Base-by-base conservation (phyloP, 1,140 invertebrate genomes). In the Drosophila mojavensis region DNA sequence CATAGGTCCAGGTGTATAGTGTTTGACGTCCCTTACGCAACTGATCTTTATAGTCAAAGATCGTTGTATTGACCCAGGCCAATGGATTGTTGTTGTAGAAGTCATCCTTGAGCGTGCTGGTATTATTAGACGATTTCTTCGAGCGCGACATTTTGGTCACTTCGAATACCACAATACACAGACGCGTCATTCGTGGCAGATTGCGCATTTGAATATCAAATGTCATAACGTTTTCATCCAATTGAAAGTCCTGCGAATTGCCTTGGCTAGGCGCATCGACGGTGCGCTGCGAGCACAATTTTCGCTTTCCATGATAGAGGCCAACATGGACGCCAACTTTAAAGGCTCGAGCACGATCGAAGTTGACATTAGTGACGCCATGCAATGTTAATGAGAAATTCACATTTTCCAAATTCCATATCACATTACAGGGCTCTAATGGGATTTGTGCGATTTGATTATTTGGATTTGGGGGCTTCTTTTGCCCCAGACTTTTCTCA, bases 41-140 rank as follows among this genome's bases (percentile, higher is more conserved):
- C 75, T 97, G 96, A 81, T 96, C 95, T 91, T 97, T 97, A 92
- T 97, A 99, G 92, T 99, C 98, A 93, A 98, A 99, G 71, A 99
- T 94, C 48, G 98, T 97, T 0, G 97, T 96, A 91, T 99, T 99
- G 0, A 97, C 97, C 98, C 98, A 99, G 20, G 97, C 97, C 59
- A 99, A 93, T 3, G 97, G 96, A 93, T 90, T 92, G 10, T 81
- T 86, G 50, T 91, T 81, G 41, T 79, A 82, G 6, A 79, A 72
- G 0, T 61, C 63, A 39, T 91, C 90, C 71, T 91, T 91, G 3
- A 71, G 56, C 2, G 79, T 55, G 70, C 51, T 91, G 13, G 78
- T 91, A 45, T 79, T 84, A 55, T 91, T 92, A 4, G 90, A 91
- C 1, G 88, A 89, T 47, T 91, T 91, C 41, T 92, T 92, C 0